Evolutionary conservation across 2,113 vertebrate species (phyloP).

Genomic region (Aegithalos caudatus): DNA sequence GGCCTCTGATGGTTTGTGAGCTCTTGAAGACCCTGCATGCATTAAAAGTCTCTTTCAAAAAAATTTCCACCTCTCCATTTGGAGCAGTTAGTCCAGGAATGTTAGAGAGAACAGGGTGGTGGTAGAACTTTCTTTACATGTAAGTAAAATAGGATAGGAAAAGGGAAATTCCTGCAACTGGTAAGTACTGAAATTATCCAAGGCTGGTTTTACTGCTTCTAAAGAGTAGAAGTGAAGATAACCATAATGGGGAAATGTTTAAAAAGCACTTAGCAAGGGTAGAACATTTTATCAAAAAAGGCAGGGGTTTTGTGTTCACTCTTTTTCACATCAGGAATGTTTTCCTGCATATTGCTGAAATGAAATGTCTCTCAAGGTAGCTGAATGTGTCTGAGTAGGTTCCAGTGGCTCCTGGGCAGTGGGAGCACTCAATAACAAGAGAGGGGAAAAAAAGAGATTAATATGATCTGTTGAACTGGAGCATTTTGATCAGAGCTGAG

Average conservation of each 20-base stretch:
- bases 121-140: not conserved
- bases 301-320: not conserved
- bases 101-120: not conserved
- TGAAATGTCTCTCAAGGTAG: not conserved
- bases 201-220: not conserved
- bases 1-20: not conserved
- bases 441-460: not conserved
- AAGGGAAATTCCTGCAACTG: not conserved
- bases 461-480: conserved; percentile 2
- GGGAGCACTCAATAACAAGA: not conserved
- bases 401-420: not conserved
- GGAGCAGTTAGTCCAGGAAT: not conserved
- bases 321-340: not conserved
- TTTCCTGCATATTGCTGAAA: not conserved
- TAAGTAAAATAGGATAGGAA: not conserved
- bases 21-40: not conserved
- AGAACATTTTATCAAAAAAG: not conserved
- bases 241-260: not conserved
- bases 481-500: conserved; percentile 21
- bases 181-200: not conserved
- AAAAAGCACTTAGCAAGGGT: not conserved
- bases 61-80: not conserved
- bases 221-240: not conserved
- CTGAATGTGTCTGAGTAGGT: not conserved
- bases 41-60: not conserved